These are phyloP conservation scores for Sebastes wilsoni DNA, from an alignment of 2,797 vertebrate species.

Conservation along the genomic window DNA sequence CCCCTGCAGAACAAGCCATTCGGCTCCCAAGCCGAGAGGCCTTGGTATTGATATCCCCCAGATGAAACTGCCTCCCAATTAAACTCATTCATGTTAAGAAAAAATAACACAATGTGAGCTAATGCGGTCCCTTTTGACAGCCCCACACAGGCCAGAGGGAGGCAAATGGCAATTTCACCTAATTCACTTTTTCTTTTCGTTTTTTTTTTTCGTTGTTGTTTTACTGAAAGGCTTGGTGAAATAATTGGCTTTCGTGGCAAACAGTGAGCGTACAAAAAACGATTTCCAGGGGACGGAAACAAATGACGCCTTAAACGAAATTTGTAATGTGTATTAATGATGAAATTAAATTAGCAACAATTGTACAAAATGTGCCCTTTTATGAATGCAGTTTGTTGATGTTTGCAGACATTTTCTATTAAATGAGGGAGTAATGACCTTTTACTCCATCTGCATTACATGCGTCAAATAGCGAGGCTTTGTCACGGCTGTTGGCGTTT, in stretches of 20 bases:
- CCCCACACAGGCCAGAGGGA: slow-evolving; percentile 21
- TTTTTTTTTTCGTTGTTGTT: slow-evolving; percentile 9
- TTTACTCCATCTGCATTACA: background rate
- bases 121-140: slow-evolving; percentile 38
- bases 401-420: background rate
- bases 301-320: slow-evolving; percentile 5
- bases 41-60: slow-evolving; percentile 51
- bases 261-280: slow-evolving; percentile 23
- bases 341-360: slow-evolving; percentile 31
- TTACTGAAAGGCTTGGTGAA: slow-evolving; percentile 35
- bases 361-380: slow-evolving; percentile 7
- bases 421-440: background rate
- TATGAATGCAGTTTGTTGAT: slow-evolving; percentile 6
- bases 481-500: too few relatives aligned
- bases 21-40: slow-evolving; percentile 21
- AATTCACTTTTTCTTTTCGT: slow-evolving; percentile 20
- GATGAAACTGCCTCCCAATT: slow-evolving; percentile 70
- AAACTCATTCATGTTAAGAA: slow-evolving; percentile 69
- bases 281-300: slow-evolving; percentile 34
- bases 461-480: too few relatives aligned
- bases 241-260: slow-evolving; percentile 59
- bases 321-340: slow-evolving; percentile 41
- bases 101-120: slow-evolving; percentile 26
- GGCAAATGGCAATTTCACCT: slow-evolving; percentile 56
- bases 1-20: slow-evolving; percentile 43